Percentiles rank a stretch among this genome's conserved stretches.
These are phyloP conservation scores for Tragelaphus eurycerus DNA, from an alignment of 2,797 vertebrate genomes.

Conservation along the genomic window DNA sequence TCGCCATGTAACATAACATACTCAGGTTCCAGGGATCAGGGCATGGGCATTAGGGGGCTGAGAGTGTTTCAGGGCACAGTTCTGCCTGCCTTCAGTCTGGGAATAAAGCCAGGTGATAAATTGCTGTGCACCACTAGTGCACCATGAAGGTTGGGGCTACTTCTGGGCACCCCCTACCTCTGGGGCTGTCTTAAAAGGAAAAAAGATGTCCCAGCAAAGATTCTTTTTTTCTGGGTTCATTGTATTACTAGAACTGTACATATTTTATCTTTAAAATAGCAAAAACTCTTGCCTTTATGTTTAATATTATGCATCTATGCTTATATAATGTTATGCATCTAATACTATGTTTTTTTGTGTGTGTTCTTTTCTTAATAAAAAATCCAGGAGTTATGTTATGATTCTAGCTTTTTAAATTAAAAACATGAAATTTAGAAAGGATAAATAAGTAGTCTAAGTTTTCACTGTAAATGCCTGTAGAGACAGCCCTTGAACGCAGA, in stretches of 20 bases:
- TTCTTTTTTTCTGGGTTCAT: background rate
- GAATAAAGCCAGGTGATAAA: background rate
- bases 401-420: background rate
- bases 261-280: background rate
- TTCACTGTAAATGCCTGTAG: background rate
- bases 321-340: background rate
- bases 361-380: background rate
- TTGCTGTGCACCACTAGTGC: rapidly evolving
- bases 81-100: background rate
- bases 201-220: background rate
- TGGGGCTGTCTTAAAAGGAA: background rate
- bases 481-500: background rate
- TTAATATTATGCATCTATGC: background rate
- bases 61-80: rapidly evolving
- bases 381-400: background rate
- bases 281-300: background rate
- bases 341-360: background rate
- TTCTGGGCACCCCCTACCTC: background rate
- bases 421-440: background rate
- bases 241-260: background rate
- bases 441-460: background rate
- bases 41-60: background rate
- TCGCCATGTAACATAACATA: background rate
- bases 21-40: background rate
- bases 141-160: background rate